phyloP scores from a whole-genome alignment of 2,888 invertebrate genomes.

The Sphecodes monilicornis region DNA sequence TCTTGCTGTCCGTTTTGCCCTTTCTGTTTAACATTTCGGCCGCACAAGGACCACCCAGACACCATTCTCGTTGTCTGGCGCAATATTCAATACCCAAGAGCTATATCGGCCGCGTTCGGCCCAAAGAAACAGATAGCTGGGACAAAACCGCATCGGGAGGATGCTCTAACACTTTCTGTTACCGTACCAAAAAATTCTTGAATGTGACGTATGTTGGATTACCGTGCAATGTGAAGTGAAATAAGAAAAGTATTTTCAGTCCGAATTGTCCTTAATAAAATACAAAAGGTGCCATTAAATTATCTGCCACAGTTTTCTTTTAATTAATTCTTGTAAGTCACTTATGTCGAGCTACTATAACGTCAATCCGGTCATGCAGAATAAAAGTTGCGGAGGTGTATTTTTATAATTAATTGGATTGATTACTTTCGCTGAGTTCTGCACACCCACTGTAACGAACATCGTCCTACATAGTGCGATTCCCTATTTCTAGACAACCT shows the following conservation, averaged over 20 bases:
- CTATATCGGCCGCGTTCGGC: slow-evolving; percentile 45
- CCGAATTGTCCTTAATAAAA: neutral
- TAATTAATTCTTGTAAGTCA: neutral
- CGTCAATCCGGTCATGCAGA: neutral
- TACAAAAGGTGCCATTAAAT: neutral
- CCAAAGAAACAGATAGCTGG: slow-evolving; percentile 47
- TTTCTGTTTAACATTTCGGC: slow-evolving; percentile 80
- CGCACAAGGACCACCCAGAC: slow-evolving; percentile 79
- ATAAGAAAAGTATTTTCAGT: neutral
- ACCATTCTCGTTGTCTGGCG: slow-evolving; percentile 62
- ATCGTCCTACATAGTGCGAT: neutral
- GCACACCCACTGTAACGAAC: neutral
- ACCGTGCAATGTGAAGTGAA: neutral
- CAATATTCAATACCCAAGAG: slow-evolving; percentile 72
- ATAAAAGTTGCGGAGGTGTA: neutral
- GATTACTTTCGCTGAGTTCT: neutral
- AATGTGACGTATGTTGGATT: neutral
- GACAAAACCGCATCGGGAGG: slow-evolving; percentile 14
- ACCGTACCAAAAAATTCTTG: neutral
- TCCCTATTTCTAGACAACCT: neutral
- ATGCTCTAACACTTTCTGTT: slow-evolving; percentile 16
- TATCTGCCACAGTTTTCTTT: neutral
- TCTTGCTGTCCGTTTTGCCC: slow-evolving; percentile 64
- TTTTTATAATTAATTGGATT: slow-evolving; percentile 7
- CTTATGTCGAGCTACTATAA: neutral